Evolutionary conservation across 2,797 vertebrate genomes (phyloP).

Genomic region (Mareca penelope): DNA sequence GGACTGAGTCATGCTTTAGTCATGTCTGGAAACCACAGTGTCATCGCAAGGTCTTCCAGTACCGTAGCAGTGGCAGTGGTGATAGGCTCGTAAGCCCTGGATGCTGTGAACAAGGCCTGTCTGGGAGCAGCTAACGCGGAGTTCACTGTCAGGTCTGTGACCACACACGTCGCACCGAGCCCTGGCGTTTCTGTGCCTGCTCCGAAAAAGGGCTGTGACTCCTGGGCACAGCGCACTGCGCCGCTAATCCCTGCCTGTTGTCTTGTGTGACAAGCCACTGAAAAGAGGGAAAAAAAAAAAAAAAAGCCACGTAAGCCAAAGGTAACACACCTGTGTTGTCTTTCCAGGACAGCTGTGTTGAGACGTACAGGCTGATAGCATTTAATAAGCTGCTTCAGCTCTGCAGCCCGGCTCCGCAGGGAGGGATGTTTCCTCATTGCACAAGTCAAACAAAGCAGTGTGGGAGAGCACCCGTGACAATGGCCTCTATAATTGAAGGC

Average conservation of each 20-base stretch:
- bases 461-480: neutral
- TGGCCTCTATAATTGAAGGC: slow-evolving; percentile 22
- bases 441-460: neutral
- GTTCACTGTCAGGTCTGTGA: neutral
- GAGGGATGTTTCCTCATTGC: neutral
- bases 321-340: neutral
- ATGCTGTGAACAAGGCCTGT: neutral
- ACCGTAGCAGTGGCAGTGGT: neutral
- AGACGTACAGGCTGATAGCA: neutral
- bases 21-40: slow-evolving; percentile 40
- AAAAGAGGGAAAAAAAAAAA: neutral
- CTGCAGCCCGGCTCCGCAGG: neutral
- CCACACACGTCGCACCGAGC: neutral
- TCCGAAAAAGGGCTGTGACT: neutral
- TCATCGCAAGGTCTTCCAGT: neutral
- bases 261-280: neutral
- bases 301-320: neutral
- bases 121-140: neutral
- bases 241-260: neutral
- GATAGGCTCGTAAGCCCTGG: neutral
- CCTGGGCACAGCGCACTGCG: neutral
- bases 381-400: neutral
- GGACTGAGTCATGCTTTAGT: slow-evolving; percentile 50
- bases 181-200: neutral
- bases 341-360: neutral